Evolutionary conservation across 1,140 invertebrate species (phyloP).

Genomic region (Diuraphis noxia): DNA sequence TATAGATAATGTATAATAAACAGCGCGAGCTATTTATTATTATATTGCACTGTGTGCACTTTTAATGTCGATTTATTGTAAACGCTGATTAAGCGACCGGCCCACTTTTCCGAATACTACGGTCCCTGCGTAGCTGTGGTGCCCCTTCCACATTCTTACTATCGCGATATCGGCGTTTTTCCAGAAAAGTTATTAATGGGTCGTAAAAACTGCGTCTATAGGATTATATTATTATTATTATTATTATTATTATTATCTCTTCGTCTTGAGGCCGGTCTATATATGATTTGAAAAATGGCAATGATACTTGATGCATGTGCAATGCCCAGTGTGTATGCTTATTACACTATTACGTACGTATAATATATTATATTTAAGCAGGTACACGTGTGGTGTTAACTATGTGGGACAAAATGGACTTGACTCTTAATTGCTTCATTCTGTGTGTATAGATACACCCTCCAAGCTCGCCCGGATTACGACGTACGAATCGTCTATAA

Average conservation of each 20-base stretch:
- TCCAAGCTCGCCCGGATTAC: not conserved
- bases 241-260: too few species aligned
- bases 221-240: not conserved
- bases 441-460: not conserved
- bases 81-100: constrained; percentile 35
- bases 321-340: not conserved
- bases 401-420: not conserved
- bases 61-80: constrained; percentile 15
- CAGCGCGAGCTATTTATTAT: too few species aligned
- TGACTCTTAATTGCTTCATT: not conserved
- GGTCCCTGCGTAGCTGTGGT: not conserved
- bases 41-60: constrained; percentile 1
- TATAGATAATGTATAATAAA: not conserved
- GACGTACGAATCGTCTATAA: not conserved
- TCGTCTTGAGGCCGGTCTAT: not conserved
- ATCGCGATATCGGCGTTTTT: constrained; percentile 25
- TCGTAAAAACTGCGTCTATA: not conserved
- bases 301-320: not conserved
- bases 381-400: not conserved
- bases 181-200: constrained; percentile 40
- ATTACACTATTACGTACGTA: not conserved
- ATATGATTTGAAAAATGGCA: constrained; percentile 14
- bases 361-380: not conserved
- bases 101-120: not conserved
- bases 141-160: not conserved